A percentile compares a stretch with the other conserved stretches of the same genome.
Conservation (phyloP, 1,140 invertebrate genomes). For the Drosophila orosa region DNA sequence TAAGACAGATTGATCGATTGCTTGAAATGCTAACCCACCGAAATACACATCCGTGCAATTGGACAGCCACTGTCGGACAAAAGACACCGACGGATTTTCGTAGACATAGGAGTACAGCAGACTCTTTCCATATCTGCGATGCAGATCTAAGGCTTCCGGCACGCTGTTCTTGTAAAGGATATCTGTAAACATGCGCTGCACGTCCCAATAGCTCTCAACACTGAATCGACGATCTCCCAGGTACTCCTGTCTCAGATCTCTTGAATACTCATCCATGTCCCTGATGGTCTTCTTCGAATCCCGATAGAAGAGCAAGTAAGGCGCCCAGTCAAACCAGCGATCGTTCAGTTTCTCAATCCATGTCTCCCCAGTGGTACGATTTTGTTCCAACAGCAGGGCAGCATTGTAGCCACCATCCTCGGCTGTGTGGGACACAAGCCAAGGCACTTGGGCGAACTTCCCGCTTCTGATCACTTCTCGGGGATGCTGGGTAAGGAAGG, state of each 20-base stretch:
- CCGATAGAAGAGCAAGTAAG: conserved; percentile 53
- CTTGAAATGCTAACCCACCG: conserved; percentile 7
- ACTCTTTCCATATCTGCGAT: conserved; percentile 27
- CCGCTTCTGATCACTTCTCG: conserved; percentile 84
- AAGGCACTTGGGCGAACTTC: conserved; percentile 85
- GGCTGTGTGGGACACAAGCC: conserved; percentile 85
- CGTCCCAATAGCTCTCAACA: conserved; percentile 47
- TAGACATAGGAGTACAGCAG: conserved; percentile 58
- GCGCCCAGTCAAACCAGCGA: conserved; percentile 52
- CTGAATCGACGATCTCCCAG: conserved; percentile 44
- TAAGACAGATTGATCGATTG: neutral
- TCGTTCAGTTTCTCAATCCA: conserved; percentile 39
- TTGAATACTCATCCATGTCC: conserved; percentile 41
- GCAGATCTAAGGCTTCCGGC: conserved; percentile 32
- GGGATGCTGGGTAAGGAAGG: conserved; percentile 85
- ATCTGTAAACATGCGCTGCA: conserved; percentile 59
- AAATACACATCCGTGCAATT: conserved; percentile 51
- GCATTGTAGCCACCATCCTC: conserved; percentile 86
- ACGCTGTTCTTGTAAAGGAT: conserved; percentile 54
- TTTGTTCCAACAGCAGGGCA: conserved; percentile 59
- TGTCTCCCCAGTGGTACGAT: conserved; percentile 4
- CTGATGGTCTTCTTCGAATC: conserved; percentile 26
- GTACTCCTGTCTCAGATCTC: conserved; percentile 32
- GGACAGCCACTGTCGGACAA: conserved; percentile 36
- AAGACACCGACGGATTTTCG: conserved; percentile 48